Percentiles rank a stretch among this genome's conserved stretches.
phyloP scores from a whole-genome alignment of 1,140 invertebrate genomes.

The Magallana ariakensis region DNA sequence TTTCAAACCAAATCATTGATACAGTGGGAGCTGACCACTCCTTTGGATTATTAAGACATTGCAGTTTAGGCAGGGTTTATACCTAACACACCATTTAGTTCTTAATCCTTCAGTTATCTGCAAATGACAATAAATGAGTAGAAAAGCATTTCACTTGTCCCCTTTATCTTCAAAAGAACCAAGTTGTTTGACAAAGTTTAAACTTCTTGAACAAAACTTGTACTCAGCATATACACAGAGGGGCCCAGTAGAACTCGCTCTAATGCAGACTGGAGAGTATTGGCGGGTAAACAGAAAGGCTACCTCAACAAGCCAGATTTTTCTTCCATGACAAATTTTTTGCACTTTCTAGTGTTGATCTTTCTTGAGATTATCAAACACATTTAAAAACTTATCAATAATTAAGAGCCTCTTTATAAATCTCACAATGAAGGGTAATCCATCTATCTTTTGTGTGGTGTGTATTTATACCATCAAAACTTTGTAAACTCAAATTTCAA shows the following conservation, averaged over 20 bases:
- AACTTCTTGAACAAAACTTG: background rate
- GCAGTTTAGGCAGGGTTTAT: slow-evolving; percentile 3
- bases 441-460: background rate
- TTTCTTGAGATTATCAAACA: slow-evolving; percentile 18
- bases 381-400: slow-evolving; percentile 13
- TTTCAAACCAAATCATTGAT: too few species aligned
- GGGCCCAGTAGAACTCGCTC: background rate
- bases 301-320: background rate
- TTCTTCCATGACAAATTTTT: slow-evolving; percentile 19
- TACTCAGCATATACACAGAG: background rate
- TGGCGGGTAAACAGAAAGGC: slow-evolving; percentile 2
- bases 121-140: slow-evolving; percentile 37
- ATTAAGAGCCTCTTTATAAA: background rate
- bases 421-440: background rate
- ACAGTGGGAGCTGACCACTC: too few species aligned
- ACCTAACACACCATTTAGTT: slow-evolving; percentile 7
- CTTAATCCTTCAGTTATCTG: background rate
- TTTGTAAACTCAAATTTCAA: too few species aligned
- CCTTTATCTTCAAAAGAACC: slow-evolving; percentile 15
- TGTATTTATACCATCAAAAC: background rate
- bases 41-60: background rate
- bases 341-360: slow-evolving; percentile 15
- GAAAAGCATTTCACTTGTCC: slow-evolving; percentile 27
- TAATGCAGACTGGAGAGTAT: slow-evolving; percentile 14
- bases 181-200: slow-evolving; percentile 29